These are phyloP conservation scores for Sarcophaga variegata DNA, from an alignment of 2,888 invertebrate species.

Conservation along the genomic window DNA sequence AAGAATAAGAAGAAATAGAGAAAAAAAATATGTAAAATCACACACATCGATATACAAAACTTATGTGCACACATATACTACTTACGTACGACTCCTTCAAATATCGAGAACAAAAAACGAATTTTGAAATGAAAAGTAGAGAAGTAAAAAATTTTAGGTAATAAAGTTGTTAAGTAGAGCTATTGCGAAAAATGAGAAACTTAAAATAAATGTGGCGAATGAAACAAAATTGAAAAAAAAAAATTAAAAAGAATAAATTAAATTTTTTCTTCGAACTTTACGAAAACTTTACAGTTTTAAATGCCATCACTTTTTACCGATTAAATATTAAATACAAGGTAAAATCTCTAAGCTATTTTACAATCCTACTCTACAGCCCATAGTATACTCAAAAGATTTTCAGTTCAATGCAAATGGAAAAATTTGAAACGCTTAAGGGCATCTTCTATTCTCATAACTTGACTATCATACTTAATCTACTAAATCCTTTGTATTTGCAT, in stretches of 20 bases:
- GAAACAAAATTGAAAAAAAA: constrained; percentile 1
- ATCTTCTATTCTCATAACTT: too few relatives aligned
- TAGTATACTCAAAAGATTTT: too few relatives aligned
- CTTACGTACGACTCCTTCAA: neutral
- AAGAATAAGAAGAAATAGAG: neutral
- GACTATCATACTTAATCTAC: too few relatives aligned
- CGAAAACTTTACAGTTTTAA: neutral
- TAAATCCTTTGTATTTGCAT: too few relatives aligned
- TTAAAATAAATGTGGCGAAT: constrained; percentile 59
- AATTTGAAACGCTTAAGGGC: too few relatives aligned
- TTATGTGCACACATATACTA: neutral
- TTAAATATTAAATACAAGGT: too few relatives aligned
- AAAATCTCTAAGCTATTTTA: too few relatives aligned
- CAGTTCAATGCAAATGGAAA: too few relatives aligned
- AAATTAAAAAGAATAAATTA: constrained; percentile 53
- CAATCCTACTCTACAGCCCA: too few relatives aligned
- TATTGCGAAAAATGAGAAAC: constrained; percentile 46
- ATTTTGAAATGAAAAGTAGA: constrained; percentile 11
- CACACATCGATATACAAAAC: neutral
- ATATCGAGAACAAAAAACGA: neutral
- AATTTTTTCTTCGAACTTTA: constrained; percentile 5
- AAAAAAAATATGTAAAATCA: neutral
- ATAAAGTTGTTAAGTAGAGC: constrained; percentile 63
- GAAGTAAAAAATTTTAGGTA: constrained; percentile 37
- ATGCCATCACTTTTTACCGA: too few relatives aligned